Percentiles rank a stretch among this genome's conserved stretches.
These are phyloP conservation scores for Hemibagrus wyckioides DNA, from an alignment of 2,113 vertebrate genomes.

Conservation along the genomic window DNA sequence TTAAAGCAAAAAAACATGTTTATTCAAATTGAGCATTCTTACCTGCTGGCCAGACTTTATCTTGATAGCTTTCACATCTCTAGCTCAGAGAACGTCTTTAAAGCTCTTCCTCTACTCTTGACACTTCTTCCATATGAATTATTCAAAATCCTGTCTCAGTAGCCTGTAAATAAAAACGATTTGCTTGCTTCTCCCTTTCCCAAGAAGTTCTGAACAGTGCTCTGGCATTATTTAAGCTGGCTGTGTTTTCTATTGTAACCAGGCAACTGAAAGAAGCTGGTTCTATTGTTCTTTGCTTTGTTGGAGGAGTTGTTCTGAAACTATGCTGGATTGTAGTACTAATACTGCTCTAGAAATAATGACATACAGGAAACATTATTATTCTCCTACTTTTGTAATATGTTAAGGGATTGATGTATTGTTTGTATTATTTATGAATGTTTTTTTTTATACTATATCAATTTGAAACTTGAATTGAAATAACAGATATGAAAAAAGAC, in stretches of 20 bases:
- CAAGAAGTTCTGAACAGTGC: neutral
- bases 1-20: neutral
- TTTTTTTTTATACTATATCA: neutral
- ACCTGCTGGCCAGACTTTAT: constrained; percentile 30
- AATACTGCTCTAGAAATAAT: neutral
- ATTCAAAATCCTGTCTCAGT: constrained; percentile 39
- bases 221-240: neutral
- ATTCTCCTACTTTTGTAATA: neutral
- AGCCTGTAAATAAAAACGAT: constrained; percentile 44
- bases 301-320: constrained; percentile 2
- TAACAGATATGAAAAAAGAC: neutral
- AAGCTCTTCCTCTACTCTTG: neutral
- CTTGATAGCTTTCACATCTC: neutral
- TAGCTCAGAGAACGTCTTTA: neutral
- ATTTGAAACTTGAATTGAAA: neutral
- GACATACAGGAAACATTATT: neutral
- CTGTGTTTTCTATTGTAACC: constrained; percentile 75
- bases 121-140: constrained; percentile 50
- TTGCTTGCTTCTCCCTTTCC: neutral
- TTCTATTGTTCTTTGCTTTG: constrained; percentile 59
- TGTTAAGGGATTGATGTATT: neutral
- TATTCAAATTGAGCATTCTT: constrained; percentile 19
- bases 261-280: constrained; percentile 72
- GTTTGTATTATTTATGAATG: neutral
- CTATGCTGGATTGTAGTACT: neutral